Evolutionary conservation across 2,888 invertebrate species (phyloP).

Genomic region (Gymnoscelis rufifasciata): DNA sequence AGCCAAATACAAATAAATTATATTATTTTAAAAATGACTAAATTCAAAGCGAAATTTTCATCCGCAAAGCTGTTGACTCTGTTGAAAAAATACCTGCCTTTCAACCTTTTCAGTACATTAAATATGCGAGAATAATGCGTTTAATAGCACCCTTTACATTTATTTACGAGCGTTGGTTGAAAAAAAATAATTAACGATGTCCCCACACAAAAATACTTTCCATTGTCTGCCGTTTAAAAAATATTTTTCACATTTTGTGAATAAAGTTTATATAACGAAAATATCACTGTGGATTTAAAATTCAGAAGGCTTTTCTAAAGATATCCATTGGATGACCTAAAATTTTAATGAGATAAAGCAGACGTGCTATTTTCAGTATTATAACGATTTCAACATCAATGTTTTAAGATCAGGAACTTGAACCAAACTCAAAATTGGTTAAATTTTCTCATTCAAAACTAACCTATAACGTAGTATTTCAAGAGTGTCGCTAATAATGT

Average conservation of each 20-base stretch:
- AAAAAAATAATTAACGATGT: conserved; percentile 71
- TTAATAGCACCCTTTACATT: conserved; percentile 77
- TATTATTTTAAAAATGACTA: conserved; percentile 53
- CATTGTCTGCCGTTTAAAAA: conserved; percentile 60
- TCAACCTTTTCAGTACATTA: conserved; percentile 75
- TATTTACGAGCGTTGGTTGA: conserved; percentile 67
- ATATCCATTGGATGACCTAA: conserved; percentile 32
- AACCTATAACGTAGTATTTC: too few relatives aligned
- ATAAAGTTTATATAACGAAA: conserved; percentile 30
- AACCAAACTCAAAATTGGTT: too few relatives aligned
- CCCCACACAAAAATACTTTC: conserved; percentile 53
- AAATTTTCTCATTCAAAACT: too few relatives aligned
- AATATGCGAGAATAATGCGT: conserved; percentile 76
- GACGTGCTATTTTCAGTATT: too few relatives aligned
- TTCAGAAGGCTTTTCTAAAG: conserved; percentile 18
- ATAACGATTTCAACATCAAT: too few relatives aligned
- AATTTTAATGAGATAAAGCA: conserved; percentile 35
- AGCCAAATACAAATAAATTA: background rate
- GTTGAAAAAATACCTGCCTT: conserved; percentile 54
- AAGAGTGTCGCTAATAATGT: too few relatives aligned
- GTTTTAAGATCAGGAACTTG: too few relatives aligned
- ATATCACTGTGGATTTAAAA: conserved; percentile 24
- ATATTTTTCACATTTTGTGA: conserved; percentile 40
- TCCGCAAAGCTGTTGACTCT: conserved; percentile 65
- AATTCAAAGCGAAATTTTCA: conserved; percentile 61